Percentiles rank a stretch among this genome's conserved stretches.
Evolutionary conservation across 1,140 invertebrate genomes (phyloP).

Genomic region (Melipona quadrifasciata): DNA sequence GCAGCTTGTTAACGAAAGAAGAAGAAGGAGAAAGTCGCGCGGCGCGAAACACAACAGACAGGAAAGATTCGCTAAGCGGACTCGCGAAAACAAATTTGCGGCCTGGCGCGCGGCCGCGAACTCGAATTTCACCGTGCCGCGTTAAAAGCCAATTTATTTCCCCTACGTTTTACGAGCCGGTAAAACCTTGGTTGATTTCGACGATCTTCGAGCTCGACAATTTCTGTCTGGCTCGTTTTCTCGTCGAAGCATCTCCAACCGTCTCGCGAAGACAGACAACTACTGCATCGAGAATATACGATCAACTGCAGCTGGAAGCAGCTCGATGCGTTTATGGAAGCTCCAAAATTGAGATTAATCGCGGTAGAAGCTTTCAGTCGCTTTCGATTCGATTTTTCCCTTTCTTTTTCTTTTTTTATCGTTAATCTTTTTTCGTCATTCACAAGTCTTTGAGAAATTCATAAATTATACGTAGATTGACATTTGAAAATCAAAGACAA

Average conservation of each 20-base stretch:
- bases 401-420: too few species aligned
- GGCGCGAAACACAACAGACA: neutral
- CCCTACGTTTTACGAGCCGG: neutral
- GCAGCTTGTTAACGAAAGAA: conserved; percentile 8
- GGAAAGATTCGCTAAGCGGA: neutral
- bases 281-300: neutral
- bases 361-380: neutral
- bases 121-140: neutral
- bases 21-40: neutral
- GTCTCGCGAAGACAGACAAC: neutral
- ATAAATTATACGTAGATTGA: neutral
- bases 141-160: neutral
- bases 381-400: neutral
- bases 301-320: neutral
- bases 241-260: neutral
- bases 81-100: neutral
- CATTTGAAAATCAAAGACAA: neutral
- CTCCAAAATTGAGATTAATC: neutral
- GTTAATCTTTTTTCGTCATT: neutral
- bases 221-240: neutral
- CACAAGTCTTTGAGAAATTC: neutral
- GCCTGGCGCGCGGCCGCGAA: neutral
- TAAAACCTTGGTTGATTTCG: conserved; percentile 28
- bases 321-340: neutral
- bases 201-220: neutral